These are phyloP conservation scores for Cynopterus sphinx DNA, from an alignment of 2,797 vertebrate species.

Conservation along the genomic window DNA sequence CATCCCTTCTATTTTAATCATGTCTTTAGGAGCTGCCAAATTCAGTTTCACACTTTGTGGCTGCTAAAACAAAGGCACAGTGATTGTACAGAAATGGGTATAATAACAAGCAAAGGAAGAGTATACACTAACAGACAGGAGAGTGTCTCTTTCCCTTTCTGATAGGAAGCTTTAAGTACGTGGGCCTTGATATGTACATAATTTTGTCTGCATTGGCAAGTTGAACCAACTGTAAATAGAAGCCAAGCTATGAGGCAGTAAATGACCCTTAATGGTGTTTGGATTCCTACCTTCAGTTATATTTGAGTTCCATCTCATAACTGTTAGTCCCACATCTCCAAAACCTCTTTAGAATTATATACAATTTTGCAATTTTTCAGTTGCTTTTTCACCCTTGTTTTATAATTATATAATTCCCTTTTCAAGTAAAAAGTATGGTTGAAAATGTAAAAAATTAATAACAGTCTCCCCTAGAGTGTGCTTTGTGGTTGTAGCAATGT, in stretches of 20 bases:
- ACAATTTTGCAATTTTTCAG: background rate
- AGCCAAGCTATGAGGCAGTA: background rate
- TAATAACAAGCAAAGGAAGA: background rate
- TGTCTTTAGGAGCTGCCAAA: background rate
- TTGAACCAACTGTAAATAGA: background rate
- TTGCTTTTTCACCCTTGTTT: background rate
- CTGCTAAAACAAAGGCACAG: background rate
- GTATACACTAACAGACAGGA: background rate
- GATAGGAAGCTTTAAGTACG: background rate
- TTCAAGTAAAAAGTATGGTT: background rate
- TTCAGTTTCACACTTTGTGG: background rate
- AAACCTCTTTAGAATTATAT: conserved; percentile 1
- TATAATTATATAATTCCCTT: background rate
- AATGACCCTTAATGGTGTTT: background rate
- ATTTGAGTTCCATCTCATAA: background rate
- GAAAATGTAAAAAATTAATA: background rate
- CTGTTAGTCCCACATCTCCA: background rate
- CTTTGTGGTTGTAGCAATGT: background rate
- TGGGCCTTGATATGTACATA: background rate
- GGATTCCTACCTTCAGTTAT: background rate
- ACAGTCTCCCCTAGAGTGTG: background rate
- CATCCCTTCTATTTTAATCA: background rate
- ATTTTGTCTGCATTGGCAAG: background rate
- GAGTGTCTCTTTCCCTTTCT: background rate
- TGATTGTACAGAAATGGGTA: background rate